Conservation (phyloP, 2,797 vertebrate species). For the Petrocephalus sullivani region DNA sequence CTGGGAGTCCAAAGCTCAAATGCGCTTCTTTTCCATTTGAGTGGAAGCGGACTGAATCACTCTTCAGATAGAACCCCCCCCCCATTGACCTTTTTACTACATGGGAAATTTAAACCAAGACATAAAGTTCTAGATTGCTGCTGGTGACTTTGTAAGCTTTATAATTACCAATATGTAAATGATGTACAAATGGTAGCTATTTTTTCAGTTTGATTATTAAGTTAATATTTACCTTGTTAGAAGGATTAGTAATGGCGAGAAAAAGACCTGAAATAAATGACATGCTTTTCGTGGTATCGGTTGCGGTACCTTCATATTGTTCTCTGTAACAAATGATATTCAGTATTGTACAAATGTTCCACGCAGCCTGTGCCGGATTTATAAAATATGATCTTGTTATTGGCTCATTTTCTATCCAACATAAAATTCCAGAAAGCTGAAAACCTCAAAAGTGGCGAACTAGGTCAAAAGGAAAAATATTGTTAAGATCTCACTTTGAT, state of each 20-base stretch:
- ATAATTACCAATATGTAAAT: constrained; percentile 44
- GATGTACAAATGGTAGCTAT: constrained; percentile 42
- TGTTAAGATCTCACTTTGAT: constrained; percentile 45
- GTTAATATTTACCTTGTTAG: constrained; percentile 40
- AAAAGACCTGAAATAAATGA: constrained; percentile 23
- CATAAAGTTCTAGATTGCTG: constrained; percentile 31
- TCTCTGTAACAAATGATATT: constrained; percentile 17
- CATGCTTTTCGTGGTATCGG: constrained; percentile 18
- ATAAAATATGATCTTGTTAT: neutral
- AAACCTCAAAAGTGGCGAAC: constrained; percentile 18
- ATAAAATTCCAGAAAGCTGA: neutral
- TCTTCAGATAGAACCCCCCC: neutral
- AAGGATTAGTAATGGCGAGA: constrained; percentile 13
- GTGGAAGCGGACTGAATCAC: constrained; percentile 1
- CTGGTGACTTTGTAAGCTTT: constrained; percentile 39
- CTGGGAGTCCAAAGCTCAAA: neutral
- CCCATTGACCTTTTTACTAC: neutral
- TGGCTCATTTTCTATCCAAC: constrained; percentile 21
- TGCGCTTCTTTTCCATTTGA: neutral
- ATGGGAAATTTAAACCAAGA: constrained; percentile 16
- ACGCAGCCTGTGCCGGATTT: constrained; percentile 9
- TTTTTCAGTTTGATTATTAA: constrained; percentile 34
- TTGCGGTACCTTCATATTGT: constrained; percentile 22
- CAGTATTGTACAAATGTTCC: constrained; percentile 19
- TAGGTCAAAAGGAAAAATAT: constrained; percentile 25